Percentiles rank a stretch among this genome's conserved stretches.
Evolutionary conservation across 2,797 vertebrate species (phyloP).

Genomic region (Cheirogaleus major): DNA sequence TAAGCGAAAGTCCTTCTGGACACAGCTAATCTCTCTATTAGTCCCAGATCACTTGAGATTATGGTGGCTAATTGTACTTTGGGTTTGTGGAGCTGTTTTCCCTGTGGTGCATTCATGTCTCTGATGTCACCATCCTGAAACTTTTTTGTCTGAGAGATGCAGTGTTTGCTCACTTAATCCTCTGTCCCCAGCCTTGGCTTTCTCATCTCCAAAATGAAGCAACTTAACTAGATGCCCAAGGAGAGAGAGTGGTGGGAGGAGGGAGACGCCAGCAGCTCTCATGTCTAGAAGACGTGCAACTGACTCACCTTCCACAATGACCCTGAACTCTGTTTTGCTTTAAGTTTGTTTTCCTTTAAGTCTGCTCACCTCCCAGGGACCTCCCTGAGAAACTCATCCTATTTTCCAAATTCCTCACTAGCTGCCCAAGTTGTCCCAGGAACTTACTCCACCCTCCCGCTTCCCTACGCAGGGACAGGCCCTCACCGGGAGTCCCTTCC

Average conservation of each 20-base stretch:
- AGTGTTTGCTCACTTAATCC: not conserved
- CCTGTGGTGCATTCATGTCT: not conserved
- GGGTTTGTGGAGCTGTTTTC: not conserved
- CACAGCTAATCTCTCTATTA: not conserved
- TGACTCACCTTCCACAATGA: not conserved
- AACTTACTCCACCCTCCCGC: not conserved
- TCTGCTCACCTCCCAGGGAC: not conserved
- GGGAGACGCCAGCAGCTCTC: not conserved
- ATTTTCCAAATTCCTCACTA: not conserved
- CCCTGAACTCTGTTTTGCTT: not conserved
- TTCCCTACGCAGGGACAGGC: not conserved
- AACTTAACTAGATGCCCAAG: not conserved
- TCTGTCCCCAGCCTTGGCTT: not conserved
- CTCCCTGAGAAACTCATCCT: not conserved
- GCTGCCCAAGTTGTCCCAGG: not conserved
- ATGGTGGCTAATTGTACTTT: not conserved
- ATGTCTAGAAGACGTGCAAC: not conserved
- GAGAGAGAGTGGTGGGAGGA: not conserved
- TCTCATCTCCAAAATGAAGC: not conserved
- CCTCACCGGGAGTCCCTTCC: not conserved
- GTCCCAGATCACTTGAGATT: not conserved
- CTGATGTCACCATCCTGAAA: slow-evolving; percentile 48
- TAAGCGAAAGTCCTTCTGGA: not conserved
- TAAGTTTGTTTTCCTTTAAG: not conserved
- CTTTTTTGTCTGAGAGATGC: not conserved